Conservation (phyloP, 2,797 vertebrate genomes). For the Eleutherodactylus coqui region DNA sequence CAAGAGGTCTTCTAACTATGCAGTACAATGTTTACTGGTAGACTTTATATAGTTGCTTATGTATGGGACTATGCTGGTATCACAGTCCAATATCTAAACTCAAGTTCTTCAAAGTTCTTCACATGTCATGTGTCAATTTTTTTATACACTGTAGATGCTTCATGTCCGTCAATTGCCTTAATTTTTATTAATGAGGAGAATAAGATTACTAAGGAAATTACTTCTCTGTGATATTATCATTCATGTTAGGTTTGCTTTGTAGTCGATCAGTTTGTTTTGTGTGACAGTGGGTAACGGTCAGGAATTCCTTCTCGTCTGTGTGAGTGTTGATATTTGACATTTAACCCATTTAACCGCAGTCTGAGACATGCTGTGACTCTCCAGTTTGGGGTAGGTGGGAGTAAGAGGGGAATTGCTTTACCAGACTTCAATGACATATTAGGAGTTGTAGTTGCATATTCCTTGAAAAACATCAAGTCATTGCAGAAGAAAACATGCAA, state of each 20-base stretch:
- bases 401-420: neutral
- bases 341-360: slow-evolving; percentile 11
- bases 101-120: neutral
- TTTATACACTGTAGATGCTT: neutral
- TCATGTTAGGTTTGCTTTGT: slow-evolving; percentile 2
- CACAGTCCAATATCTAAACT: neutral
- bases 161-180: neutral
- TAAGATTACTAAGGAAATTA: neutral
- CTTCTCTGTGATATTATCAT: neutral
- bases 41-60: neutral
- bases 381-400: neutral
- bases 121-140: neutral
- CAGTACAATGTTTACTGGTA: neutral
- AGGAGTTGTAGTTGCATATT: neutral
- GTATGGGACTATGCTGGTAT: neutral
- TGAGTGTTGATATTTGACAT: slow-evolving; percentile 18
- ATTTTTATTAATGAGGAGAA: too few relatives aligned
- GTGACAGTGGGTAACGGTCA: neutral
- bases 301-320: slow-evolving; percentile 10
- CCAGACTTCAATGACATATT: neutral
- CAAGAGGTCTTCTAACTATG: neutral
- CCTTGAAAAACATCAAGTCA: neutral
- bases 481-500: neutral
- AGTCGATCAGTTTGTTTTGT: neutral
- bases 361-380: neutral